A percentile compares a stretch with the other conserved stretches of the same genome.
Evolutionary conservation across 2,888 invertebrate genomes (phyloP).

Genomic region (Sinhomidia bicolor): DNA sequence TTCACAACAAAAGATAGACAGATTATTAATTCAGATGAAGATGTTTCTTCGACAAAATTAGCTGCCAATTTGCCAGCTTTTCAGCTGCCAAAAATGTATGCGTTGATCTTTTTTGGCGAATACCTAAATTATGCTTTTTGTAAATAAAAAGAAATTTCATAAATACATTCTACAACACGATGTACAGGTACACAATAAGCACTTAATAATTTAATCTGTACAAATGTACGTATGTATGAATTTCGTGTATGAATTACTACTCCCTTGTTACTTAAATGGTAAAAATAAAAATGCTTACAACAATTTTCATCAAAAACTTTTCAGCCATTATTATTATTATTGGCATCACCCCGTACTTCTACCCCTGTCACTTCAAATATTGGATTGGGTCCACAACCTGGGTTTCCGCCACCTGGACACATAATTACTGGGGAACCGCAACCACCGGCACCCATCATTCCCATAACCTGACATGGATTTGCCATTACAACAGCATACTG

Average conservation of each 20-base stretch:
- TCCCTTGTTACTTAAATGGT: background rate
- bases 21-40: constrained; percentile 8
- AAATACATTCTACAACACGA: too few species aligned
- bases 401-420: background rate
- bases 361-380: constrained; percentile 60
- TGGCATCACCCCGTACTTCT: constrained; percentile 34
- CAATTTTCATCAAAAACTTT: background rate
- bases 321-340: background rate
- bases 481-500: constrained; percentile 51
- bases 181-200: too few species aligned
- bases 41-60: background rate
- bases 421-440: background rate
- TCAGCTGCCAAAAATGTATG: background rate
- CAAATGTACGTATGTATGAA: background rate
- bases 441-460: background rate
- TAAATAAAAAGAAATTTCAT: too few species aligned
- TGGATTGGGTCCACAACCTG: constrained; percentile 34
- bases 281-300: background rate
- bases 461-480: constrained; percentile 33
- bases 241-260: background rate
- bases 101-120: too few species aligned
- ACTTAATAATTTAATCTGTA: background rate
- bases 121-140: background rate
- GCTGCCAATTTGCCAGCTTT: too few species aligned
- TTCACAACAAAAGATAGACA: too few species aligned